These are phyloP conservation scores for Venturia canescens DNA, from an alignment of 1,140 invertebrate genomes.

Conservation along the genomic window DNA sequence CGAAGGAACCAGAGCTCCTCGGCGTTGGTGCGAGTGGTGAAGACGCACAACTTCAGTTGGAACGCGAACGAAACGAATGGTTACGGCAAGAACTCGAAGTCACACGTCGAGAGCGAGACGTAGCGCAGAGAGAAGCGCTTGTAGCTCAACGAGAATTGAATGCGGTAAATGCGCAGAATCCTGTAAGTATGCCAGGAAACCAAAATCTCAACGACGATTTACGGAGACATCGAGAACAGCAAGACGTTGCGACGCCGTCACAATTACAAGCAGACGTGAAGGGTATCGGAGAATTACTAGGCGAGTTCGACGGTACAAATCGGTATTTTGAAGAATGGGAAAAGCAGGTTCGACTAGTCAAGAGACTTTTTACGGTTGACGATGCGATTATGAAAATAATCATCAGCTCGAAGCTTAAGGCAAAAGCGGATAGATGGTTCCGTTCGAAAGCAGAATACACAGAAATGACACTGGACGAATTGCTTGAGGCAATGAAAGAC, in stretches of 20 bases:
- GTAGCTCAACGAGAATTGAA: conserved; percentile 22
- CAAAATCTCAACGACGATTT: conserved; percentile 36
- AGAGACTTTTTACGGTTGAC: conserved; percentile 11
- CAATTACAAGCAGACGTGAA: conserved; percentile 10
- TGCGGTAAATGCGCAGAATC: neutral
- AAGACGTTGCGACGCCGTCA: neutral
- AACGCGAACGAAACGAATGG: conserved; percentile 23
- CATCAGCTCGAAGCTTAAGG: conserved; percentile 34
- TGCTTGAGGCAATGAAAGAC: conserved; percentile 32
- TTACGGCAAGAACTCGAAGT: conserved; percentile 27
- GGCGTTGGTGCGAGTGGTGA: neutral
- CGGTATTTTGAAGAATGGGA: conserved; percentile 21
- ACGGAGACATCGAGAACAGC: conserved; percentile 22
- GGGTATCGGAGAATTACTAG: conserved; percentile 18
- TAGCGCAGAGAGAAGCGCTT: conserved; percentile 13
- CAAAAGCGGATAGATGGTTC: conserved; percentile 37
- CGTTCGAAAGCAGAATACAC: conserved; percentile 25
- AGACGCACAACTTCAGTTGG: conserved; percentile 2
- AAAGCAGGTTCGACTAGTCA: conserved; percentile 31
- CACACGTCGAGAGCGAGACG: conserved; percentile 25
- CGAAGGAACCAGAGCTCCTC: neutral
- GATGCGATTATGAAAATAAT: conserved; percentile 23
- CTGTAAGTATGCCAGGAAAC: conserved; percentile 8
- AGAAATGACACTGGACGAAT: conserved; percentile 27
- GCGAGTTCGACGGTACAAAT: conserved; percentile 29